Evolutionary conservation across 2,888 invertebrate genomes (phyloP).

Genomic region (Lithophane socia): DNA sequence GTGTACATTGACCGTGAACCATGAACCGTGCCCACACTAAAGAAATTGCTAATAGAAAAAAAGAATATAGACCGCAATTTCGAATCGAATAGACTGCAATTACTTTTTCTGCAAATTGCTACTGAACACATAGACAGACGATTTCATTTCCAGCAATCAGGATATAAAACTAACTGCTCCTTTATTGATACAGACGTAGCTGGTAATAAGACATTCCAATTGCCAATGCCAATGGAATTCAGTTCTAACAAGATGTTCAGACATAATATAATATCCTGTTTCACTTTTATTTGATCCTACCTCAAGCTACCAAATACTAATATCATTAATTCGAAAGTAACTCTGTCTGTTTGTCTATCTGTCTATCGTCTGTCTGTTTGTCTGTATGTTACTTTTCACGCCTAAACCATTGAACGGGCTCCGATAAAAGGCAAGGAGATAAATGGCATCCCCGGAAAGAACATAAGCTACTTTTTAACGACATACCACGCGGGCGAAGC

Average conservation of each 20-base stretch:
- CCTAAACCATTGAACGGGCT: too few species aligned
- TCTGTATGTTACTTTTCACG: too few species aligned
- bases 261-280: not conserved
- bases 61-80: not conserved
- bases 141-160: not conserved
- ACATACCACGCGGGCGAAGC: too few species aligned
- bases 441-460: too few species aligned
- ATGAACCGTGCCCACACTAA: not conserved
- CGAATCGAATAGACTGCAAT: not conserved
- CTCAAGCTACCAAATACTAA: too few species aligned
- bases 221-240: not conserved
- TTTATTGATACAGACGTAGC: not conserved
- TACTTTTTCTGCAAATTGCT: constrained; percentile 9
- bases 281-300: not conserved
- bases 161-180: not conserved
- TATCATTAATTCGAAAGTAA: too few species aligned
- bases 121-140: constrained; percentile 1
- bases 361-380: too few species aligned
- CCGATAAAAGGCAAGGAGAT: too few species aligned
- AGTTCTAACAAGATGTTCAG: not conserved
- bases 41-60: not conserved
- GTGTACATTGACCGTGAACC: too few species aligned
- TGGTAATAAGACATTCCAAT: not conserved
- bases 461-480: too few species aligned
- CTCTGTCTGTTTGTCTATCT: too few species aligned